phyloP scores from a whole-genome alignment of 2,797 vertebrate species.

The Sebastes melanostomus region DNA sequence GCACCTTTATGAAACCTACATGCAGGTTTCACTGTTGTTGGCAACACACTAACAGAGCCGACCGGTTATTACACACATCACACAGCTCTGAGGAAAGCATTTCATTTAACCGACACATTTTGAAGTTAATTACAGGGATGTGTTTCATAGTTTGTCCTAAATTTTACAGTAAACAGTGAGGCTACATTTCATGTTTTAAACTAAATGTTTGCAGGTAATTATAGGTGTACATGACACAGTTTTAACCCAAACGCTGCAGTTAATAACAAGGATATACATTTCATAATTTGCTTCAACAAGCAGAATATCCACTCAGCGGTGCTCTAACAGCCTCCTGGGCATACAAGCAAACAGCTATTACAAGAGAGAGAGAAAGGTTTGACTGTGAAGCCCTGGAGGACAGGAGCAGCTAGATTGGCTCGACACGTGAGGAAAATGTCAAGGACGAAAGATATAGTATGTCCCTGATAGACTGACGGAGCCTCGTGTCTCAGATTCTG shows the following conservation, averaged over 20 bases:
- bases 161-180: not conserved
- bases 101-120: conserved; percentile 22
- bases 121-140: conserved; percentile 43
- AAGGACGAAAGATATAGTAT: not conserved
- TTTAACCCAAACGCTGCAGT: conserved; percentile 19
- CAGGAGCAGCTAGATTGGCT: not conserved
- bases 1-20: too few species aligned
- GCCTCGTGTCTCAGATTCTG: too few species aligned
- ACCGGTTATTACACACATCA: conserved; percentile 5
- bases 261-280: conserved; percentile 54
- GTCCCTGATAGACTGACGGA: not conserved
- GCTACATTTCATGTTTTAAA: conserved; percentile 19
- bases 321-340: not conserved
- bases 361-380: conserved; percentile 1
- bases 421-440: not conserved
- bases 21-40: too few species aligned
- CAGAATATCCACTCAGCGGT: not conserved
- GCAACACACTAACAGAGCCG: too few species aligned
- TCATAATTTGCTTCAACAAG: conserved; percentile 45
- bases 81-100: not conserved
- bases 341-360: not conserved
- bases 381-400: not conserved
- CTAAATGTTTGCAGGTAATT: conserved; percentile 34
- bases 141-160: conserved; percentile 34
- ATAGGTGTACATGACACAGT: conserved; percentile 31